These are phyloP conservation scores for Drosophila triauraria DNA, from an alignment of 1,140 invertebrate genomes.

Conservation along the genomic window DNA sequence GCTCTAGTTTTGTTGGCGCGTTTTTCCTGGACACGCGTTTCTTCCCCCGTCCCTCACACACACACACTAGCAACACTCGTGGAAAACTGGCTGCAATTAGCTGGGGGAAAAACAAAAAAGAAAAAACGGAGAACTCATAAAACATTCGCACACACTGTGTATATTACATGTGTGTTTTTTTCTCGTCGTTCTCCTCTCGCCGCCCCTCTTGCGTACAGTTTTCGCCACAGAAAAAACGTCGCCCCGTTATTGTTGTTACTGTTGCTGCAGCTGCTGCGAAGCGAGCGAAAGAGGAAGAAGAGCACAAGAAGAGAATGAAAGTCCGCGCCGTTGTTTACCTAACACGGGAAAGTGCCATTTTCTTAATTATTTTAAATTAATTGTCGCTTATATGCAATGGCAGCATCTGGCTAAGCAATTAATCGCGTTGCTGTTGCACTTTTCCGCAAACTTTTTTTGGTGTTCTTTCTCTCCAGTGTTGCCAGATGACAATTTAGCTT, in stretches of 20 bases:
- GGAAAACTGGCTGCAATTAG: constrained; percentile 66
- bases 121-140: constrained; percentile 48
- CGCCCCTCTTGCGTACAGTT: constrained; percentile 67
- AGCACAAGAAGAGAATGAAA: constrained; percentile 51
- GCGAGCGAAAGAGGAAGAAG: constrained; percentile 63
- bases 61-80: constrained; percentile 16
- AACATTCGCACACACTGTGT: constrained; percentile 32
- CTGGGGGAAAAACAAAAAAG: constrained; percentile 49
- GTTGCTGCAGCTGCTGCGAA: constrained; percentile 67
- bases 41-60: constrained; percentile 15
- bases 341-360: constrained; percentile 40
- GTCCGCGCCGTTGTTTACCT: constrained; percentile 28
- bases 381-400: constrained; percentile 55
- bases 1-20: constrained; percentile 43
- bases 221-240: constrained; percentile 76
- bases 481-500: no score
- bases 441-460: constrained; percentile 78
- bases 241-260: constrained; percentile 48
- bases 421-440: constrained; percentile 59
- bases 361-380: constrained; percentile 16
- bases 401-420: constrained; percentile 51
- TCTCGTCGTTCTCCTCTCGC: constrained; percentile 24
- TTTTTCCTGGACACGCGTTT: constrained; percentile 55
- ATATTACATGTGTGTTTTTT: constrained; percentile 41
- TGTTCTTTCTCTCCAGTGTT: constrained; percentile 58